These are phyloP conservation scores for Syngnathus acus DNA, from an alignment of 2,797 vertebrate species.

Conservation along the genomic window DNA sequence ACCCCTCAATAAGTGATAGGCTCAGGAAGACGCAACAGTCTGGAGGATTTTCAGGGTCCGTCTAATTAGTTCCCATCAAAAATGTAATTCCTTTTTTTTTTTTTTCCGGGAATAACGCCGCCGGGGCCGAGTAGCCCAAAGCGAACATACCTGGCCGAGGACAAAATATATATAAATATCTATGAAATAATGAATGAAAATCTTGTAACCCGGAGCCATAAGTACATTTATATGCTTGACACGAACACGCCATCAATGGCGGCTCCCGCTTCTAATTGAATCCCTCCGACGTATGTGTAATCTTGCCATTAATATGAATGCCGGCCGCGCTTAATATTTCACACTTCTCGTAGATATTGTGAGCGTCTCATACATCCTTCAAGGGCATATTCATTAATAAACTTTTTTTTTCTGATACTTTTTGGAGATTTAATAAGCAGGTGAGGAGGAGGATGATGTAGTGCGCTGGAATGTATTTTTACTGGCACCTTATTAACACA, in stretches of 20 bases:
- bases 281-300: slow-evolving; percentile 79
- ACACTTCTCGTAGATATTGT: slow-evolving; percentile 72
- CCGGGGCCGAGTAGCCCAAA: slow-evolving; percentile 69
- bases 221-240: slow-evolving; percentile 80
- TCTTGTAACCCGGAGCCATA: slow-evolving; percentile 75
- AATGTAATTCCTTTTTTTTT: slow-evolving; percentile 61
- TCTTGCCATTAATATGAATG: slow-evolving; percentile 80
- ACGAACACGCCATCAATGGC: slow-evolving; percentile 72
- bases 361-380: slow-evolving; percentile 73
- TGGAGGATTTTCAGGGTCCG: slow-evolving; percentile 64
- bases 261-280: slow-evolving; percentile 77
- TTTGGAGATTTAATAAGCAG: slow-evolving; percentile 48
- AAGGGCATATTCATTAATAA: slow-evolving; percentile 73
- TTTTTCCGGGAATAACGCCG: slow-evolving; percentile 69
- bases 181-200: slow-evolving; percentile 72
- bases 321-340: slow-evolving; percentile 75
- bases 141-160: slow-evolving; percentile 68
- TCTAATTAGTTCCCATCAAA: slow-evolving; percentile 80
- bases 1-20: slow-evolving; percentile 66
- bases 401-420: slow-evolving; percentile 71
- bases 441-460: slow-evolving; percentile 48
- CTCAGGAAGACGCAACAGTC: slow-evolving; percentile 59
- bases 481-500: slow-evolving; percentile 56
- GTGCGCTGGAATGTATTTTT: slow-evolving; percentile 50
- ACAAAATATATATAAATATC: slow-evolving; percentile 47